A percentile compares a stretch with the other conserved stretches of the same genome.
These are phyloP conservation scores for Amphiduros pacificus DNA, from an alignment of 2,888 invertebrate species.

Conservation along the genomic window DNA sequence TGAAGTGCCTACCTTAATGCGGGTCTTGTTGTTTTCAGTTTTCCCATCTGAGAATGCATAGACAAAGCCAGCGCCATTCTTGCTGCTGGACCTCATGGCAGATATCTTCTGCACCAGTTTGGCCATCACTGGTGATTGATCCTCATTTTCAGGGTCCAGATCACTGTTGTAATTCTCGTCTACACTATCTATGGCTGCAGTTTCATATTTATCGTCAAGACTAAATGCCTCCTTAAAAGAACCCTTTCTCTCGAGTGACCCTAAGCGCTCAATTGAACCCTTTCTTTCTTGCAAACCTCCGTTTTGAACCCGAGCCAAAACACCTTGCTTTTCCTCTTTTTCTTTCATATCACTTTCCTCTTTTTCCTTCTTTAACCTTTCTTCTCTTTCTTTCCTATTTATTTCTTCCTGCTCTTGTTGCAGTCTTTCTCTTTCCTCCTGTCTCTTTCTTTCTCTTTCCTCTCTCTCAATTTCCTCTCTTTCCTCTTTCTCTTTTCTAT, in stretches of 20 bases:
- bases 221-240: too few relatives aligned
- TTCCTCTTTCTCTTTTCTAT: not conserved
- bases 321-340: not conserved
- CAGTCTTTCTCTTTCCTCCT: not conserved
- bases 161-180: slow-evolving; percentile 28
- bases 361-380: not conserved
- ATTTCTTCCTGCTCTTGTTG: not conserved
- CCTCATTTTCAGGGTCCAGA: slow-evolving; percentile 17
- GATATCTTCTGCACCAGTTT: slow-evolving; percentile 4
- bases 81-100: not conserved
- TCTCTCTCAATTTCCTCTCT: not conserved
- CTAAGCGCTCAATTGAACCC: too few relatives aligned
- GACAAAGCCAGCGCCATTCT: slow-evolving; percentile 21
- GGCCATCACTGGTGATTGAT: slow-evolving; percentile 1
- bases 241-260: too few relatives aligned
- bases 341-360: not conserved
- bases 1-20: slow-evolving; percentile 24
- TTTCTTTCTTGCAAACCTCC: not conserved
- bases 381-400: not conserved
- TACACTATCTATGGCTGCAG: too few relatives aligned
- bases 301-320: not conserved
- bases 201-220: too few relatives aligned
- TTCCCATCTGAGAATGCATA: slow-evolving; percentile 24
- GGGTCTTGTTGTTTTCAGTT: not conserved
- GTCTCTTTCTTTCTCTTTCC: not conserved